Base-by-base conservation (phyloP, 1,140 invertebrate genomes). In the Muscidifurax raptorellus region DNA sequence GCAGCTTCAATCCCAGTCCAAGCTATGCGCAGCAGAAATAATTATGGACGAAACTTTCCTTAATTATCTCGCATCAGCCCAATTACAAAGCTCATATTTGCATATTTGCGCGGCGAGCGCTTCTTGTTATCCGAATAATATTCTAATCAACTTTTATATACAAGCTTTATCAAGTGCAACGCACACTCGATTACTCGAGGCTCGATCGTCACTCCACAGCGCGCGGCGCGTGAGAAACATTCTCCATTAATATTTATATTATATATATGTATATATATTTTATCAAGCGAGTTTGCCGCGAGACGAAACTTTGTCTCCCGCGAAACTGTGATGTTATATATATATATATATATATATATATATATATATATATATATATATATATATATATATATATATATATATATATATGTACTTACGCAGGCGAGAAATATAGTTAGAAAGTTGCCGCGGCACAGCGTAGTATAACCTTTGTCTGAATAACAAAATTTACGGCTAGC, bases 21-120 rank as follows among this genome's bases (percentile, higher is more conserved):
- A 18, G 44, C 67, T 28, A 28, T 80, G 64, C 27, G 52, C 67
- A 30, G 67, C 30, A 67, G 44, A 81, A 81, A 81, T 81, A 81
- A 81, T 81, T 81, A 71, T 81, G 71, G 47, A 40, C 67, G 67
- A 81, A 81, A 81, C 12, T 81, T 59, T 27, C 27, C 67, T 81
- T 30, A 30, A 81, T 81, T 81, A 81, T 67, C 32, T 36, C 10
- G 36, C 18, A 69, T 71, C n/a, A 18, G 28, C n/a, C 67, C 67
- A 40, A 80, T 80, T 80, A 80, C 64, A 7, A 40, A 52, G 32
- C 12, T 5, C 59, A 10, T 18, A 12, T 69, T 32, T 25, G 36
- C 30, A 40, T 28, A 71, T n/a, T 12, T 59, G 52, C 52, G 1
- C 5, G 52, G 1, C 5, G 52, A 18, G 52, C 52, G 18, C 52